Evolutionary conservation across 2,113 vertebrate genomes (phyloP).

Genomic region (Ceuthmochares aereus): DNA sequence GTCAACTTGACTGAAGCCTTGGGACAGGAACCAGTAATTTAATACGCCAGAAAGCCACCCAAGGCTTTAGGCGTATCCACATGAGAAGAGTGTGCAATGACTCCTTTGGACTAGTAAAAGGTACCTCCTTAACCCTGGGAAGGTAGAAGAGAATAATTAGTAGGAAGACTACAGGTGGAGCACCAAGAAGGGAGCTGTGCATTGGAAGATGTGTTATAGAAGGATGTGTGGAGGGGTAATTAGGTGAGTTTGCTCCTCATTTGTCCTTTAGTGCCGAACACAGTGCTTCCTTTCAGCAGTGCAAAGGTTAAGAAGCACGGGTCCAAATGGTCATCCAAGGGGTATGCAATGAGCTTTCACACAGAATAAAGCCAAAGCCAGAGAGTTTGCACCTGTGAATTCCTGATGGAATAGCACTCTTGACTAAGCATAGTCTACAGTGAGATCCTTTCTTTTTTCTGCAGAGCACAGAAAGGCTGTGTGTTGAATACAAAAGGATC

Average conservation of each 20-base stretch:
- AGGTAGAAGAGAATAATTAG: neutral
- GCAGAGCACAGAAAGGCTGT: neutral
- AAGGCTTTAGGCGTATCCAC: neutral
- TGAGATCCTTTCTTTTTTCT: neutral
- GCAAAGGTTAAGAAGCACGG: neutral
- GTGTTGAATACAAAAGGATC: conserved; percentile 10
- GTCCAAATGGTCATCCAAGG: neutral
- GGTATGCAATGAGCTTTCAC: neutral
- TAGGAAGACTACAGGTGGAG: neutral
- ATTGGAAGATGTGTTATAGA: neutral
- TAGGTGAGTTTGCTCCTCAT: neutral
- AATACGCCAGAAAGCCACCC: accelerated
- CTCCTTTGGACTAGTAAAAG: neutral
- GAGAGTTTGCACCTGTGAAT: neutral
- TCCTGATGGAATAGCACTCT: conserved; percentile 41
- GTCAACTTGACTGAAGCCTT: neutral
- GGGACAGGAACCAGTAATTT: neutral
- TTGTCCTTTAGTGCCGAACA: neutral
- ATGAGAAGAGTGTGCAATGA: neutral
- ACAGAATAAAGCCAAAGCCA: neutral
- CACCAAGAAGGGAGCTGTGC: neutral
- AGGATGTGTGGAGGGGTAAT: neutral
- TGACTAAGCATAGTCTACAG: conserved; percentile 40
- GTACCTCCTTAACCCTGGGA: neutral
- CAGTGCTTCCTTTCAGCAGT: accelerated